These are phyloP conservation scores for Lepidurus apus DNA, from an alignment of 1,140 invertebrate genomes.

Conservation along the genomic window DNA sequence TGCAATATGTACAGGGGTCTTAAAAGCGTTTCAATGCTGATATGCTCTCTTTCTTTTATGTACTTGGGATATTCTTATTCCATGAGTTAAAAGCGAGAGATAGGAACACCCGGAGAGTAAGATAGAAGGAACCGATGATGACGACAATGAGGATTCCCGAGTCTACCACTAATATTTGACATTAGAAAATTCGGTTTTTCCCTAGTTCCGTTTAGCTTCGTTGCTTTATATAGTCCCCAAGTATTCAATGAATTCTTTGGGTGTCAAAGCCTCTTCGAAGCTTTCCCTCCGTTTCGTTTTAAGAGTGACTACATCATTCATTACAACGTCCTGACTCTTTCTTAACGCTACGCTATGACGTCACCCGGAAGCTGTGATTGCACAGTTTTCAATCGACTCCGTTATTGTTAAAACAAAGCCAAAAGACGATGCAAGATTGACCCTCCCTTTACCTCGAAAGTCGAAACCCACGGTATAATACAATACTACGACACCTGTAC, in stretches of 20 bases:
- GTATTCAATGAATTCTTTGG: background rate
- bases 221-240: too few relatives aligned
- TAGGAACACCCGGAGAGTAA: background rate
- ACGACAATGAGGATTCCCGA: constrained; percentile 8
- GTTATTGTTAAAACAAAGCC: background rate
- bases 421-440: background rate
- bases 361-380: constrained; percentile 11
- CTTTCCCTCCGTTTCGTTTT: background rate
- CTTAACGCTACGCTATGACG: background rate
- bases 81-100: too few relatives aligned
- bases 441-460: background rate
- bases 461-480: background rate
- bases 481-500: background rate
- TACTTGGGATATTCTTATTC: too few relatives aligned
- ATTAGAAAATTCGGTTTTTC: background rate
- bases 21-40: too few relatives aligned
- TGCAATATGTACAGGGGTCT: too few relatives aligned
- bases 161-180: constrained; percentile 13
- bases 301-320: too few relatives aligned
- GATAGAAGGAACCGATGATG: background rate
- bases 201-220: background rate
- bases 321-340: too few relatives aligned
- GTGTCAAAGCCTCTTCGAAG: background rate
- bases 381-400: background rate
- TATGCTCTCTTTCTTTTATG: too few relatives aligned